Conservation (phyloP, 2,113 vertebrate species). For the Xyliphius kryptos region DNA sequence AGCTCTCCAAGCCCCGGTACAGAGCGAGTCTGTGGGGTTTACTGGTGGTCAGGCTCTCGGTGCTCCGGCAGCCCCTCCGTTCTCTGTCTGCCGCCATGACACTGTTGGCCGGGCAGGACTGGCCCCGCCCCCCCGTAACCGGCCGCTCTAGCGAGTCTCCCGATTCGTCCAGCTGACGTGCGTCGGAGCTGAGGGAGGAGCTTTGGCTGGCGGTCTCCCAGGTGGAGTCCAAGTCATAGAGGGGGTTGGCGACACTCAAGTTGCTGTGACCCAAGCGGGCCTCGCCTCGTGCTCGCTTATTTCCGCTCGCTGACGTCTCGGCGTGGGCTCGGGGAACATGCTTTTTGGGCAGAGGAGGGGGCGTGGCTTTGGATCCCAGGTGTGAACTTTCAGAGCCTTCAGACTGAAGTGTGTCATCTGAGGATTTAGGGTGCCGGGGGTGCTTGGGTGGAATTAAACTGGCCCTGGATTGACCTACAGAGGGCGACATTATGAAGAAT, state of each 20-base stretch:
- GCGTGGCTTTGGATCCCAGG: constrained; percentile 65
- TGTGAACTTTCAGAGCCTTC: constrained; percentile 63
- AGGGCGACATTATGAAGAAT: too few species aligned
- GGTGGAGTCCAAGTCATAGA: constrained; percentile 86
- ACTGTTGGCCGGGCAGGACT: constrained; percentile 59
- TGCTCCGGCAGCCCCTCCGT: constrained; percentile 69
- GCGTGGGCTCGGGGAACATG: constrained; percentile 74
- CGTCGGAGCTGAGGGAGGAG: constrained; percentile 83
- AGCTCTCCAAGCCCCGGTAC: constrained; percentile 83
- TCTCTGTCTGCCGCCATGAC: constrained; percentile 38
- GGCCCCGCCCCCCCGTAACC: constrained; percentile 47
- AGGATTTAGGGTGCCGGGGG: constrained; percentile 78
- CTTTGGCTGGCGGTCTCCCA: constrained; percentile 91
- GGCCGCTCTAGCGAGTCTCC: constrained; percentile 83
- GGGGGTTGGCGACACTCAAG: constrained; percentile 86
- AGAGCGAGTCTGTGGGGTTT: constrained; percentile 78
- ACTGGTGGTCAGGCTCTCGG: constrained; percentile 71
- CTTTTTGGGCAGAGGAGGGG: constrained; percentile 92
- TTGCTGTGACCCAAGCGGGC: constrained; percentile 71
- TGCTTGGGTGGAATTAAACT: constrained; percentile 96
- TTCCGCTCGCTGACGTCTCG: constrained; percentile 66
- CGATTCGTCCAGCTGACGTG: constrained; percentile 78
- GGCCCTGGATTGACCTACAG: constrained; percentile 86
- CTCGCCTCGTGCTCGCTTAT: constrained; percentile 55
- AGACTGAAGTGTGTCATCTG: constrained; percentile 68